Evolutionary conservation across 2,797 vertebrate species (phyloP).

Genomic region (Adelosebastes latens): DNA sequence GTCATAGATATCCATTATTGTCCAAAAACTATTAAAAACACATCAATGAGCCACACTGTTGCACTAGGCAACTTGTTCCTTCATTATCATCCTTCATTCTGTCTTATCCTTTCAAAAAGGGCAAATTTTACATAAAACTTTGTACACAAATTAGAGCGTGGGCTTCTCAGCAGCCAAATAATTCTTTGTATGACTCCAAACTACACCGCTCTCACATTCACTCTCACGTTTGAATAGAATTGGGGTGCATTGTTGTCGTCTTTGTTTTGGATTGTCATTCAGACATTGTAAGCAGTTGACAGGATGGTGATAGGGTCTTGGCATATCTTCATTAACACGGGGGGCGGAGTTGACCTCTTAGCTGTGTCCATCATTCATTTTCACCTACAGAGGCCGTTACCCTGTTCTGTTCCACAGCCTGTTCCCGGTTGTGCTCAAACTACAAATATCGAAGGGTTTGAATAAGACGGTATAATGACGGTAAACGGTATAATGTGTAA

Average conservation of each 20-base stretch:
- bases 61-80: background rate
- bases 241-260: slow-evolving; percentile 52
- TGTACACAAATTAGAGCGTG: background rate
- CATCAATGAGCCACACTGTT: background rate
- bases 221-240: slow-evolving; percentile 38
- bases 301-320: slow-evolving; percentile 65
- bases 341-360: slow-evolving; percentile 62
- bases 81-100: background rate
- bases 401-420: slow-evolving; percentile 5
- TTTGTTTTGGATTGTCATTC: slow-evolving; percentile 68
- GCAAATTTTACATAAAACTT: background rate
- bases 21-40: background rate
- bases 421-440: slow-evolving; percentile 11
- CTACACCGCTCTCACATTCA: slow-evolving; percentile 26
- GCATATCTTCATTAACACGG: slow-evolving; percentile 67
- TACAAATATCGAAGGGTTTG: slow-evolving; percentile 15
- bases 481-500: slow-evolving; percentile 22
- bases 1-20: background rate
- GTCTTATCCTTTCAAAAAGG: slow-evolving; percentile 2
- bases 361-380: slow-evolving; percentile 45
- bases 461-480: too few relatives aligned
- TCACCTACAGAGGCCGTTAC: slow-evolving; percentile 42
- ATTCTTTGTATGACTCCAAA: slow-evolving; percentile 25
- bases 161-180: slow-evolving; percentile 6
- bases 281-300: slow-evolving; percentile 71